A percentile compares a stretch with the other conserved stretches of the same genome.
Conservation (phyloP, 2,888 invertebrate genomes). For the Aphodius granarius region DNA sequence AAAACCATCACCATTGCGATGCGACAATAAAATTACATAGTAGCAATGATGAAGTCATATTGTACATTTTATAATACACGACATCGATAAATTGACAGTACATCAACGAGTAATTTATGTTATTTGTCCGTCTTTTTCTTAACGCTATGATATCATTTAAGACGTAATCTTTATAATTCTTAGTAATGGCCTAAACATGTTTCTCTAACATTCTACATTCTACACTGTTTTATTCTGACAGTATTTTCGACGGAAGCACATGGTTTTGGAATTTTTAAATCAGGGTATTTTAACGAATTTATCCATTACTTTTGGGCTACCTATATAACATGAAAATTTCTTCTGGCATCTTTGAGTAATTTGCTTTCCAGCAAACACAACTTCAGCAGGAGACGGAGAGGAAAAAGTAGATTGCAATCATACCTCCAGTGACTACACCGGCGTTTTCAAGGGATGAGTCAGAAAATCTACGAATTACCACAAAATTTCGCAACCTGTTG, state of each 20-base stretch:
- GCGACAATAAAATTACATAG: neutral
- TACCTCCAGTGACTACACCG: neutral
- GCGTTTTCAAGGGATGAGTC: neutral
- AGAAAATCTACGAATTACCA: neutral
- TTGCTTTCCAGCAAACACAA: neutral
- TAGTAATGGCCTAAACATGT: neutral
- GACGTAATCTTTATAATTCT: neutral
- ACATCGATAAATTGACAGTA: neutral
- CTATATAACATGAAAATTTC: too few relatives aligned
- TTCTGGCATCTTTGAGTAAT: neutral
- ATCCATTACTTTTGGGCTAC: too few relatives aligned
- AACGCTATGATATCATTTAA: neutral
- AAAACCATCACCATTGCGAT: neutral
- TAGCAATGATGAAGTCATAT: neutral
- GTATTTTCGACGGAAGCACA: too few relatives aligned
- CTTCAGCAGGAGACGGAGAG: neutral
- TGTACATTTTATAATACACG: neutral
- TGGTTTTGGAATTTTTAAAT: too few relatives aligned
- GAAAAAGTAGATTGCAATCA: neutral
- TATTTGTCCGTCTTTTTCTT: neutral
- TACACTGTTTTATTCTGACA: too few relatives aligned
- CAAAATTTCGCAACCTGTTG: neutral
- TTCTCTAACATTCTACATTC: too few relatives aligned
- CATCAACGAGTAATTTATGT: neutral
- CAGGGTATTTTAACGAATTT: too few relatives aligned